Base-by-base conservation (phyloP, 1,140 invertebrate species). In the Eurosta solidaginis region DNA sequence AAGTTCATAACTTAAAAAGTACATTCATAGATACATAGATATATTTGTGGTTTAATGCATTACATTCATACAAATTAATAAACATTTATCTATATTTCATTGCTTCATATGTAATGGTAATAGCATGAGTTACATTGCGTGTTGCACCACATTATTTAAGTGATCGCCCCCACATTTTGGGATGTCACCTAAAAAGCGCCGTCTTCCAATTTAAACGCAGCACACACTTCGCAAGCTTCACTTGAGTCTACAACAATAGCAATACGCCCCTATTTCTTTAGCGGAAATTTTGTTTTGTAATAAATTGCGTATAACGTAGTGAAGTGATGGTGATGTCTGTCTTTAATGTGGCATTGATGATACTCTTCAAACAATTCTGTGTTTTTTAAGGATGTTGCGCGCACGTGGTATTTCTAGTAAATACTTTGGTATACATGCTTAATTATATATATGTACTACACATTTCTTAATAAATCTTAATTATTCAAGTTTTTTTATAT, bases 131-230 rank as follows among this genome's bases (percentile, higher is more conserved):
- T 68, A 10, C 9, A 12, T 20, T 29, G 33, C 59, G 27, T 68
- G 59, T 68, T 68, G 59, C 59, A 40, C 33, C 6, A 20, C 40
- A 42, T 40, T 3, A n/a, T n/a, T 17, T 22, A 7, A 40, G 7
- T 12, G 59, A 68, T 27, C 59, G 59, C 59, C 6, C 59, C 59
- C 59, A 40, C 29, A 68, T 68, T 68, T 40, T 40, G n/a, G n/a
- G 59, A 17, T 68, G 59, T 68, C 59, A 68, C 33, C 59, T 68
- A 54, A n/a, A 22, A 29, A 36, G 33, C 59, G n/a, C 52, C n/a
- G 12, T 40, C 10, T 3, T 20, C 1, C 33, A 20, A n/a, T n/a
- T n/a, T n/a, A n/a, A n/a, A n/a, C n/a, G n/a, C n/a, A n/a, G n/a
- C n/a, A n/a, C n/a, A n/a, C n/a, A n/a, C n/a, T n/a, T n/a, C n/a